Percentiles rank a stretch among this genome's conserved stretches.
These are phyloP conservation scores for Triplophysa dalaica DNA, from an alignment of 2,113 vertebrate species.

Conservation along the genomic window DNA sequence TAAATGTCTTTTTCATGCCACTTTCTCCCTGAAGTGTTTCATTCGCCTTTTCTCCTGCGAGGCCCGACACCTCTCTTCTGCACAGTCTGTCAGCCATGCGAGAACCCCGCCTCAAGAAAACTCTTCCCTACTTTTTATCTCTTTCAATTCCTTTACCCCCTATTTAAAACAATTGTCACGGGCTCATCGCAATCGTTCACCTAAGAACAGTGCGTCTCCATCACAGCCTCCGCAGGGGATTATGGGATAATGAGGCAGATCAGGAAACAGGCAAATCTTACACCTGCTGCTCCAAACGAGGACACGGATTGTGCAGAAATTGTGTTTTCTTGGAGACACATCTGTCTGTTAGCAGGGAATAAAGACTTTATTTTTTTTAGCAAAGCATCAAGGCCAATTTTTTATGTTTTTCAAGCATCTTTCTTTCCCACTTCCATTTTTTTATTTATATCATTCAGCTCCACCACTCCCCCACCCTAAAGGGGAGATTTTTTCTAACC, in stretches of 20 bases:
- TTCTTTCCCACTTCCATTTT: not conserved
- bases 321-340: not conserved
- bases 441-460: too few relatives aligned
- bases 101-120: slow-evolving; percentile 15
- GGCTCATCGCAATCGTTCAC: slow-evolving; percentile 22
- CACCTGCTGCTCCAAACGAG: not conserved
- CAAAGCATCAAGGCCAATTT: too few relatives aligned
- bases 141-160: slow-evolving; percentile 15
- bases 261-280: slow-evolving; percentile 33
- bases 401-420: not conserved
- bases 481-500: too few relatives aligned
- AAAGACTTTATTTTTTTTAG: not conserved
- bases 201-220: slow-evolving; percentile 27
- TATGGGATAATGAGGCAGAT: slow-evolving; percentile 38
- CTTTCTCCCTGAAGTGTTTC: slow-evolving; percentile 15
- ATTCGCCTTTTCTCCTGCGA: not conserved
- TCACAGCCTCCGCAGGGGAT: slow-evolving; percentile 7
- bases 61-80: not conserved
- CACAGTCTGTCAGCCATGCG: not conserved
- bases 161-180: slow-evolving; percentile 37
- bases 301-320: not conserved
- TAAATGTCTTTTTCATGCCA: slow-evolving; percentile 37
- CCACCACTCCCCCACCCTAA: too few relatives aligned
- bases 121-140: not conserved
- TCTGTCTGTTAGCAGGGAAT: not conserved